These are phyloP conservation scores for Mizuhopecten yessoensis DNA, from an alignment of 1,140 invertebrate species.

Conservation along the genomic window DNA sequence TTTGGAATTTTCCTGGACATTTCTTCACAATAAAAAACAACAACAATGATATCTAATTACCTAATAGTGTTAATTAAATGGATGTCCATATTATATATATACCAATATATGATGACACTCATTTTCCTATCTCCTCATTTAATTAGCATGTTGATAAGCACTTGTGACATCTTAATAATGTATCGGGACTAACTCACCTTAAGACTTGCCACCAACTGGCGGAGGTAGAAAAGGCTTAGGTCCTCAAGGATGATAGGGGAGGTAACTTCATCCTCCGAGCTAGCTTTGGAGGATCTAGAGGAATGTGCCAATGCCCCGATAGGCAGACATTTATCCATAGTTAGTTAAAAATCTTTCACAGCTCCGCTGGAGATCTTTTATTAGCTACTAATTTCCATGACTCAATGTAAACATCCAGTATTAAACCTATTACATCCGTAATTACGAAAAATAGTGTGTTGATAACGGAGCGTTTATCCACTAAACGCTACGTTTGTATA, in stretches of 20 bases:
- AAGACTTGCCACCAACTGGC: constrained; percentile 76
- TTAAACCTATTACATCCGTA: not conserved
- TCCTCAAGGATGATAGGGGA: constrained; percentile 76
- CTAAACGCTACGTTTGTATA: not conserved
- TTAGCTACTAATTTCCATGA: not conserved
- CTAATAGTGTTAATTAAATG: too few species aligned
- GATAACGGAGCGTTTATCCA: not conserved
- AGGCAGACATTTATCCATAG: constrained; percentile 62
- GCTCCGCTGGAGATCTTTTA: not conserved
- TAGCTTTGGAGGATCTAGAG: constrained; percentile 54
- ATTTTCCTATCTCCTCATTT: too few species aligned
- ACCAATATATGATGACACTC: too few species aligned
- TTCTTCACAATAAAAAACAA: too few species aligned
- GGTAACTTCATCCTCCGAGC: constrained; percentile 48
- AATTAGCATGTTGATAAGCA: too few species aligned
- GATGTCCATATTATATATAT: too few species aligned
- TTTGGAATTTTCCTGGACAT: too few species aligned
- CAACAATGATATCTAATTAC: too few species aligned
- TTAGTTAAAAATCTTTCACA: not conserved
- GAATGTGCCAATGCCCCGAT: constrained; percentile 49
- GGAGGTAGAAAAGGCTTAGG: constrained; percentile 77
- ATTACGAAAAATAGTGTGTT: not conserved
- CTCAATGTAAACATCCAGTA: not conserved
- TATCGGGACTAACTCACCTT: constrained; percentile 68
- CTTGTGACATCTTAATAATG: too few species aligned